Percentiles rank a stretch among this genome's conserved stretches.
Conservation (phyloP, 2,113 vertebrate genomes). For the Colossoma macropomum region DNA sequence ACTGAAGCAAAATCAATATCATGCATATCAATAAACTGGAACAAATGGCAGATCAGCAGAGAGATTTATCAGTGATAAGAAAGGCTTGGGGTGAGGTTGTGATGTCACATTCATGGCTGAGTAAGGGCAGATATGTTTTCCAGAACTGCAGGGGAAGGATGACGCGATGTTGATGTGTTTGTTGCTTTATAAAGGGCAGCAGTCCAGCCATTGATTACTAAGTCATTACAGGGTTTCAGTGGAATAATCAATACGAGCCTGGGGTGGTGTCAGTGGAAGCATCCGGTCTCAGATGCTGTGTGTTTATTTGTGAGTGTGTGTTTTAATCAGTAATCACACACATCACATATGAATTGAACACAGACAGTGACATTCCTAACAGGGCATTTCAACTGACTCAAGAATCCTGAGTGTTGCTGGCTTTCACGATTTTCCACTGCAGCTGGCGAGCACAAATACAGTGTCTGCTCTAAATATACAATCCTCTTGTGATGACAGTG, state of each 20-base stretch:
- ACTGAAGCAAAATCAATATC: conserved; percentile 7
- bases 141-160: conserved; percentile 21
- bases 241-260: conserved; percentile 70
- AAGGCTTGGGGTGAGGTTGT: not conserved
- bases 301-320: not conserved
- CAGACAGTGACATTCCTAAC: not conserved
- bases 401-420: not conserved
- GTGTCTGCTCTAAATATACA: too few relatives aligned
- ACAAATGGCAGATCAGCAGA: not conserved
- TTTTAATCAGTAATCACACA: conserved; percentile 4
- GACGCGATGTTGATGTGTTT: conserved; percentile 46
- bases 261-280: conserved; percentile 49
- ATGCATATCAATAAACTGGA: not conserved
- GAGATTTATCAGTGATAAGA: conserved; percentile 4
- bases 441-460: too few relatives aligned
- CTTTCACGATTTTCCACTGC: too few relatives aligned
- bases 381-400: not conserved
- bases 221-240: conserved; percentile 55
- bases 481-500: too few relatives aligned
- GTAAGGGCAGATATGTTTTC: not conserved
- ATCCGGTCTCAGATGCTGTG: conserved; percentile 7
- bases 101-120: conserved; percentile 40
- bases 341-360: not conserved
- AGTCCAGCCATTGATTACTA: conserved; percentile 54
- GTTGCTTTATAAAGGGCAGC: conserved; percentile 53